Conservation (phyloP, 2,113 vertebrate genomes). For the Aviceda subcristata region DNA sequence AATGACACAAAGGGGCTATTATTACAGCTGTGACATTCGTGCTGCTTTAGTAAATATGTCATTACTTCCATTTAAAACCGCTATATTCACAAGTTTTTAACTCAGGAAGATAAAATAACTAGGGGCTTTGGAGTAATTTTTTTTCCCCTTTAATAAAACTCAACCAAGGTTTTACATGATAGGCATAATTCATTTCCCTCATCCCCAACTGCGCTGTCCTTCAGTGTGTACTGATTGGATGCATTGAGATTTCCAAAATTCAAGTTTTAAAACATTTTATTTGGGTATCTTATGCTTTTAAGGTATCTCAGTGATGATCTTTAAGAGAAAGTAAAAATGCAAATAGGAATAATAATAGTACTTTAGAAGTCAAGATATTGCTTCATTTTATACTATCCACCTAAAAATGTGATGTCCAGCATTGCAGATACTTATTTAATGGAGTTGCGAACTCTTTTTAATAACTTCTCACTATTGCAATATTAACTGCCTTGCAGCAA, state of each 20-base stretch:
- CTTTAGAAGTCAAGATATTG: neutral
- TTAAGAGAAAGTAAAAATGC: neutral
- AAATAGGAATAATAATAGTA: neutral
- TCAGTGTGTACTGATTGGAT: neutral
- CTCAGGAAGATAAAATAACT: neutral
- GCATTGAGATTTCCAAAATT: neutral
- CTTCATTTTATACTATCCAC: neutral
- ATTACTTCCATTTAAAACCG: neutral
- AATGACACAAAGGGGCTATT: neutral
- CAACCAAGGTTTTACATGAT: neutral
- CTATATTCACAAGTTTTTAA: neutral
- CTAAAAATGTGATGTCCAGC: neutral
- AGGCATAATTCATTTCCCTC: neutral
- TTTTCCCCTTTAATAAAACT: neutral
- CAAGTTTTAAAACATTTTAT: neutral
- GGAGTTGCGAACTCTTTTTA: neutral
- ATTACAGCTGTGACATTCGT: neutral
- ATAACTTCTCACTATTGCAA: neutral
- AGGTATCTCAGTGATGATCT: neutral
- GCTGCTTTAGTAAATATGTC: neutral
- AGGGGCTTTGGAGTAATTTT: neutral
- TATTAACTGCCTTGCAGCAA: neutral
- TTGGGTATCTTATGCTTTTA: neutral
- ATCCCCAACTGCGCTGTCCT: neutral
- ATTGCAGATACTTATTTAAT: neutral